Evolutionary conservation across 2,888 invertebrate genomes (phyloP), one percentile per base, ranked within the genome.

Genomic region (Ethmia dodecea): DNA sequence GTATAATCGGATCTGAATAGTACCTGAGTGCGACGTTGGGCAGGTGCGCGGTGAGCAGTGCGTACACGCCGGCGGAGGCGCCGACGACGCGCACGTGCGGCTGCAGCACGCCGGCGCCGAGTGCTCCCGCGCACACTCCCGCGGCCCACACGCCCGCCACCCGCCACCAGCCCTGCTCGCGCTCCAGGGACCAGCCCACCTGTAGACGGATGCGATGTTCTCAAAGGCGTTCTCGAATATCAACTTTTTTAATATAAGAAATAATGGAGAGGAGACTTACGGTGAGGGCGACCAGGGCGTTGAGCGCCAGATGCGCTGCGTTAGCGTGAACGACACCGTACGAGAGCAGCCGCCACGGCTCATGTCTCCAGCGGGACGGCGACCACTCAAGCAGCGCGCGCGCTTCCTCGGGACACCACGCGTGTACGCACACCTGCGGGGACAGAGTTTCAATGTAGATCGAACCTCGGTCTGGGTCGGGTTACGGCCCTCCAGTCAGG

Each of bases 51-150:
- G 94, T 92, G 42, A 97, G 88, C 47, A 97, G 80, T 13, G 95
- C 94, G 72, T 96, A 97, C 35, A 96, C 95, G 5, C 96, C 97
- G 1, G 95, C 96, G 0, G 96, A 96, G 22, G 96, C 94, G 12
- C 97, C 97, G 30, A 95, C 92, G 50, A 97, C 89, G 55, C 91
- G 90, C 40, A 93, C 91, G 40, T 86, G 83, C 14, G 93, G 93
- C 68, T 94, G 92, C 58, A 94, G 86, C 36, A 92, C 89, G 14
- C 92, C 91, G 1, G 93, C 93, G 28, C 92, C 93, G 41, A 95
- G 77, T 18, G 94, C 91, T 45, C 93, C 94, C 31, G 91, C 92
- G 28, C 91, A 78, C 44, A 94, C 93, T 13, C 96, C 95, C 6
- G 90, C 88, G 47, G 89, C 60, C 86, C 96, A 96, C 47, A 96